Conservation (phyloP, 2,113 vertebrate species). For the Seriola rivoliana region DNA sequence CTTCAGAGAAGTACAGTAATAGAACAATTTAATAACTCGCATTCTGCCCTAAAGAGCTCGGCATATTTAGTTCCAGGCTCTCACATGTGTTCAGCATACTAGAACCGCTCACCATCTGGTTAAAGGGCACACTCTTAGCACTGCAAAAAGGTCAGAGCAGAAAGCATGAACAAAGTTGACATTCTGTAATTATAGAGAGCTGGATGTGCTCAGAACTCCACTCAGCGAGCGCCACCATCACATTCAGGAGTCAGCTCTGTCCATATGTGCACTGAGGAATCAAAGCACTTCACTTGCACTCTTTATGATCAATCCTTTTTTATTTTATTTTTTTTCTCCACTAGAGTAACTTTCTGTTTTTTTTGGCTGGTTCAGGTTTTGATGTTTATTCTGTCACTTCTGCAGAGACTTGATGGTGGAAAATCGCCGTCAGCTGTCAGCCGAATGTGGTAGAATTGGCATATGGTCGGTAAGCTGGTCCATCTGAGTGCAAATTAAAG, state of each 20-base stretch:
- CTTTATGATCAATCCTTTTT: background rate
- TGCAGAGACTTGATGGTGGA: background rate
- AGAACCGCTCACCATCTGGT: slow-evolving; percentile 47
- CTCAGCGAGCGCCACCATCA: slow-evolving; percentile 7
- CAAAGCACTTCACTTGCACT: slow-evolving; percentile 10
- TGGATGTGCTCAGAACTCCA: slow-evolving; percentile 13
- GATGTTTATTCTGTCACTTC: background rate
- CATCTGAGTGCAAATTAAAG: background rate
- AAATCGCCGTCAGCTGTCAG: background rate
- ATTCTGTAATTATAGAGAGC: slow-evolving; percentile 73
- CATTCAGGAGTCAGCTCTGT: background rate
- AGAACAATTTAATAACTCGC: slow-evolving; percentile 54
- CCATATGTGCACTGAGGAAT: background rate
- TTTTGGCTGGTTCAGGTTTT: background rate
- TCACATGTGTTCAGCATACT: slow-evolving; percentile 38
- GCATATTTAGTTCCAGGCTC: slow-evolving; percentile 31
- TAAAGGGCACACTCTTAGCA: slow-evolving; percentile 71
- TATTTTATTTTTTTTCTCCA: background rate
- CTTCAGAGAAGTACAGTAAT: slow-evolving; percentile 34
- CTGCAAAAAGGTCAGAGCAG: slow-evolving; percentile 76
- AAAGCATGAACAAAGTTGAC: slow-evolving; percentile 77
- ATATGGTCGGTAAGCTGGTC: background rate
- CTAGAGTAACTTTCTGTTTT: background rate
- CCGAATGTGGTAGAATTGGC: background rate
- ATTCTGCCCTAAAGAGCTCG: slow-evolving; percentile 43